These are phyloP conservation scores for Dryococelus australis DNA, from an alignment of 2,888 invertebrate genomes.

Conservation along the genomic window DNA sequence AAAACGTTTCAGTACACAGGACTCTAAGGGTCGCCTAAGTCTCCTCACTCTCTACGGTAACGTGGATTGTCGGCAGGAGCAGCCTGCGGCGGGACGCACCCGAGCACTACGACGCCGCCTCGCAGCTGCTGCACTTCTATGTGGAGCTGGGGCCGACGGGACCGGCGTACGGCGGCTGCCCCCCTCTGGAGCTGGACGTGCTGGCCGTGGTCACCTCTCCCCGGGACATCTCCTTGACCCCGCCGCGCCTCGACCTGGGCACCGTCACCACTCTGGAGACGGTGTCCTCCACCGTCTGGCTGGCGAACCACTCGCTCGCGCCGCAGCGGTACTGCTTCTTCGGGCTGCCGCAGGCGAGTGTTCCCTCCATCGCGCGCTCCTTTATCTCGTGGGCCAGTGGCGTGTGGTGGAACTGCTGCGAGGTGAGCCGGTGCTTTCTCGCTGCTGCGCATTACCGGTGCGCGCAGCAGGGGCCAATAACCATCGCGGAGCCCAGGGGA, in stretches of 20 bases:
- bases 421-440: too few relatives aligned
- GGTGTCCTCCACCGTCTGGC: not conserved
- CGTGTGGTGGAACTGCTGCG: too few relatives aligned
- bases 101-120: not conserved
- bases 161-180: constrained; percentile 18
- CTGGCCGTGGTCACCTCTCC: constrained; percentile 12
- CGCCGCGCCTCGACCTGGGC: constrained; percentile 18
- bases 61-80: not conserved
- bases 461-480: too few relatives aligned
- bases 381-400: too few relatives aligned
- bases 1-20: too few relatives aligned
- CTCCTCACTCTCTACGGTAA: too few relatives aligned
- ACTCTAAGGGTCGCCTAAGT: too few relatives aligned
- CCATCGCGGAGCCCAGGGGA: too few relatives aligned
- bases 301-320: constrained; percentile 27
- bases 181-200: not conserved
- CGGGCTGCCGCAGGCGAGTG: constrained; percentile 4
- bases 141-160: not conserved
- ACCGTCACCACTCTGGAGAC: constrained; percentile 32
- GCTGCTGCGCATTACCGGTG: too few relatives aligned
- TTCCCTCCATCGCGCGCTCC: not conserved
- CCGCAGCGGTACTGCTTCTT: constrained; percentile 11
- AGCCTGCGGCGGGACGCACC: constrained; percentile 22
- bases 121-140: constrained; percentile 25
- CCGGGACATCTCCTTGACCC: not conserved